These are phyloP conservation scores for Disparrhopalites patrizii DNA, from an alignment of 2,888 invertebrate genomes.

Conservation along the genomic window DNA sequence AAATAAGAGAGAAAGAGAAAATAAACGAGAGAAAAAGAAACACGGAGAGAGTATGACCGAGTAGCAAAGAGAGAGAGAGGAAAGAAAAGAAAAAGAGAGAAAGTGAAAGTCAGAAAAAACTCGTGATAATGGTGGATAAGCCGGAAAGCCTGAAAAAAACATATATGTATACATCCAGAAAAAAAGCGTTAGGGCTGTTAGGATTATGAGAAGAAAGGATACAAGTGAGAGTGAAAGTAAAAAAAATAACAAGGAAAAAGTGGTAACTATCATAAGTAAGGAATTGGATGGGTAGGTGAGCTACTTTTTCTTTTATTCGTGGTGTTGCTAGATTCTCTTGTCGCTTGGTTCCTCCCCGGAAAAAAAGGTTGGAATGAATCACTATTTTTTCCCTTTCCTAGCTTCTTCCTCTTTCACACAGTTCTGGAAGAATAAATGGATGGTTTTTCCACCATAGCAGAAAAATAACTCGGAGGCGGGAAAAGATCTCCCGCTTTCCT, in stretches of 20 bases:
- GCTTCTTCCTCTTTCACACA: background rate
- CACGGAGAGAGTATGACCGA: background rate
- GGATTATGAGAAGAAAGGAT: conserved; percentile 8
- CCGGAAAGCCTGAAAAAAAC: no score
- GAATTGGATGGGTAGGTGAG: conserved; percentile 27
- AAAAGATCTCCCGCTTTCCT: background rate
- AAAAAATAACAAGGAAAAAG: background rate
- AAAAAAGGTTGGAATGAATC: conserved; percentile 1
- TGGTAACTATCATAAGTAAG: conserved; percentile 14
- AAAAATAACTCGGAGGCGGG: background rate
- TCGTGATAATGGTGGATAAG: no score
- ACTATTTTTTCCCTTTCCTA: conserved; percentile 14
- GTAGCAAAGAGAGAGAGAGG: background rate
- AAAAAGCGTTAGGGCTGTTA: background rate
- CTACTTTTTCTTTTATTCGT: conserved; percentile 24
- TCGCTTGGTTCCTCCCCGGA: background rate
- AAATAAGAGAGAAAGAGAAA: no score
- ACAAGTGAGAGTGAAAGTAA: background rate
- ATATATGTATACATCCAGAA: no score
- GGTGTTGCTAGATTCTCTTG: background rate
- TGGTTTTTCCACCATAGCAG: no score
- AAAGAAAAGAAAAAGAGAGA: background rate
- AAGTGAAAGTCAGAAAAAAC: no score
- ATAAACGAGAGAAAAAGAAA: no score
- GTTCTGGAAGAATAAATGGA: no score